Base-by-base conservation (phyloP, 2,888 invertebrate genomes). In the Hyppa rectilinea region DNA sequence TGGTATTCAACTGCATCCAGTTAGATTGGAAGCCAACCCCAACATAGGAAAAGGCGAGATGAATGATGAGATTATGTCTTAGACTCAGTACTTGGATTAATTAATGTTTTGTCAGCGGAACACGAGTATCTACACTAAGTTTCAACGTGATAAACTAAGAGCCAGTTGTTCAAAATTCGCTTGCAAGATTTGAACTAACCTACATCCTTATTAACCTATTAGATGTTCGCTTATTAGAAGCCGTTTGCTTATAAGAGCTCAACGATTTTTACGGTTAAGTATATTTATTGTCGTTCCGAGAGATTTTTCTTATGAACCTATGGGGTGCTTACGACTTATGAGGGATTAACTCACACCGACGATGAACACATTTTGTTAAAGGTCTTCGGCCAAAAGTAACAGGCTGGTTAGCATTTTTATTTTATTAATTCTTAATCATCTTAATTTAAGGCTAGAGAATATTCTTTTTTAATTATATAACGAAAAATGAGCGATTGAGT, bases 101-200 rank as follows among this genome's bases (percentile, higher is more conserved):
- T 70, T 34, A 47, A 73, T 73, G 40, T 50, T 6, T 70, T 70
- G 49, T 70, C 63, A 43, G 12, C 40, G 26, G 34, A 40, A 20
- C 2, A 61, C 4, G 23, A 61, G 23, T 12, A 23, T n/a, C n/a
- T n/a, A 1, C 4, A 20, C 6, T 2, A 50, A 70, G 61, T 60
- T 73, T 40, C 14, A 59, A 29, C 9, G n/a, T n/a, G 34, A 40
- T 29, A 29, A 6, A 23, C 0, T 2, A 20, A 36, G 17, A 43
- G 36, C 6, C 29, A 60, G 34, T 23, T 23, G 14, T 14, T 2
- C 9, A 43, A 49, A 71, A 49, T 58, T n/a, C 1, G 4, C 5
- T 73, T 49, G 31, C 31, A 26, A n/a, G 40, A 50, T 61, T 61
- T 26, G 34, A 5, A 23, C 14, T 43, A 9, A 0, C n/a, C n/a